Conservation (phyloP, 2,888 invertebrate genomes). For the Eutolmus rufibarbis region DNA sequence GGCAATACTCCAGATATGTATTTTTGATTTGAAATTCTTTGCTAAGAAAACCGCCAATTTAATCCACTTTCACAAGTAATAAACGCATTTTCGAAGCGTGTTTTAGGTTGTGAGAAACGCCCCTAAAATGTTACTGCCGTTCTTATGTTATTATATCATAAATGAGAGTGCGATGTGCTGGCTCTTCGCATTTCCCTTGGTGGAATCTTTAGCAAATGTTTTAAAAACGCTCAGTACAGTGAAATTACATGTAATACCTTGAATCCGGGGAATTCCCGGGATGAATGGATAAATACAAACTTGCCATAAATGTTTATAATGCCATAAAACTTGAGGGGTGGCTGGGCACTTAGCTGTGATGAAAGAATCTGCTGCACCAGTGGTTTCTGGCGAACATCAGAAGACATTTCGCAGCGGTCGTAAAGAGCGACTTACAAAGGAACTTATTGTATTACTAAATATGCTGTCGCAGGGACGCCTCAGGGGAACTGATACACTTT, state of each 20-base stretch:
- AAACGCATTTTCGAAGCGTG: background rate
- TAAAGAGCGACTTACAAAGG: background rate
- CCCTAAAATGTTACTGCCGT: background rate
- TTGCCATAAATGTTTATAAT: background rate
- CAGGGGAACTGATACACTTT: background rate
- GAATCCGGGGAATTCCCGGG: background rate
- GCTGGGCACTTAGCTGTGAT: background rate
- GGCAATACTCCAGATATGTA: background rate
- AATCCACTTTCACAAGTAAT: background rate
- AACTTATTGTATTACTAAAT: background rate
- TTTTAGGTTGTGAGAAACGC: background rate
- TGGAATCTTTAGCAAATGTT: background rate
- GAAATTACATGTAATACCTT: background rate
- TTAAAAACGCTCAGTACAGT: background rate
- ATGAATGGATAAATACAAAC: background rate
- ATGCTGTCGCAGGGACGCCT: background rate
- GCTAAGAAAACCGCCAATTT: background rate
- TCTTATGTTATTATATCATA: no score
- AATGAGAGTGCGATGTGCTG: background rate
- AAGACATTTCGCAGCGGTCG: background rate
- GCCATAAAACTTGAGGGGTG: background rate
- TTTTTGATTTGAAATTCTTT: background rate
- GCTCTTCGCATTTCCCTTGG: background rate
- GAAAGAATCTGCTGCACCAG: background rate
- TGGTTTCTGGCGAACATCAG: background rate